phyloP scores from a whole-genome alignment of 2,113 vertebrate species.

The Corythornis vintsioides region DNA sequence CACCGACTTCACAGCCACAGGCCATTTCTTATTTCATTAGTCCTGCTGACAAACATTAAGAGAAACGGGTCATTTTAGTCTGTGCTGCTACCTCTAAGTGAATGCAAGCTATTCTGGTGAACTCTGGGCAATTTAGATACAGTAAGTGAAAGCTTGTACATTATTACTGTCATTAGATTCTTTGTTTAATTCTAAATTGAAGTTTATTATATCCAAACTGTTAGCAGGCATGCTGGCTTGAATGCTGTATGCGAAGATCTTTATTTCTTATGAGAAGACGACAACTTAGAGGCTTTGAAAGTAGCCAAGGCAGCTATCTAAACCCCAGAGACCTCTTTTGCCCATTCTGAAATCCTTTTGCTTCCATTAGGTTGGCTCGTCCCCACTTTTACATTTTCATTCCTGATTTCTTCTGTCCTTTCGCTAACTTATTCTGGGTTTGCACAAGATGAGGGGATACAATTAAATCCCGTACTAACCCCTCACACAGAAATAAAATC shows the following conservation, averaged over 20 bases:
- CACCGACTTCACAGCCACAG: neutral
- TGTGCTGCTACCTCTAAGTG: constrained; percentile 17
- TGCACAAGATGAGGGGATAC: neutral
- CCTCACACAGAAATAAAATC: neutral
- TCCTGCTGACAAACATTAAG: neutral
- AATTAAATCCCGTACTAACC: neutral
- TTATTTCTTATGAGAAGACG: neutral
- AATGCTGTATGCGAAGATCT: neutral
- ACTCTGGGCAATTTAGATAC: constrained; percentile 52
- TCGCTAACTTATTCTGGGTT: neutral
- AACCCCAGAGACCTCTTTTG: neutral
- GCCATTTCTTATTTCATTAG: constrained; percentile 31
- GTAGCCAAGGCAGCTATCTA: neutral
- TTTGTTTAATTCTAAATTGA: constrained; percentile 52
- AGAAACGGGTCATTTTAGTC: neutral
- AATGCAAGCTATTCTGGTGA: constrained; percentile 18
- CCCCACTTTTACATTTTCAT: neutral
- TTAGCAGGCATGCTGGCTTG: constrained; percentile 24
- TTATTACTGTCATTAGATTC: constrained; percentile 55
- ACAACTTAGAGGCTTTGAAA: neutral
- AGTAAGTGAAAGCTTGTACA: constrained; percentile 45
- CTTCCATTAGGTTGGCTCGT: neutral
- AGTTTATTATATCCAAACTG: constrained; percentile 47
- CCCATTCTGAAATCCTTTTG: neutral
- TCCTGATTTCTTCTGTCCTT: neutral